A percentile compares a stretch with the other conserved stretches of the same genome.
Evolutionary conservation across 1,140 invertebrate species (phyloP).

Genomic region (Frieseomelitta varia): DNA sequence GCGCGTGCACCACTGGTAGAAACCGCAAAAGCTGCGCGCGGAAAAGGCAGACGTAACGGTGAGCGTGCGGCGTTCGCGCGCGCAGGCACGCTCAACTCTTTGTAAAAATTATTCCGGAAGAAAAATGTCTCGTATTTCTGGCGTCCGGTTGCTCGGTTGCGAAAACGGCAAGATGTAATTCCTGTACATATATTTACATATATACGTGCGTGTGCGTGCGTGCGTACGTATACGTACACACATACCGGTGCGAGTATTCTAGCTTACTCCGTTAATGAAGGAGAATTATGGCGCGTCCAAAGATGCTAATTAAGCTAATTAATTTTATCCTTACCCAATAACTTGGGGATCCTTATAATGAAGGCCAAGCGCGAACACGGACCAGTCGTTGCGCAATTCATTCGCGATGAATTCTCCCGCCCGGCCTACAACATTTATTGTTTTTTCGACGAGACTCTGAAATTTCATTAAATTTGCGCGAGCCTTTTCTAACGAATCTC

Average conservation of each 20-base stretch:
- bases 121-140: slow-evolving; percentile 64
- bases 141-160: slow-evolving; percentile 43
- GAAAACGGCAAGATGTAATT: slow-evolving; percentile 39
- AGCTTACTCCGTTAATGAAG: slow-evolving; percentile 64
- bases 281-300: slow-evolving; percentile 55
- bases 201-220: background rate
- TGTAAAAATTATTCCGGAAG: slow-evolving; percentile 62
- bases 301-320: slow-evolving; percentile 67
- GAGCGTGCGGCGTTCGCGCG: background rate
- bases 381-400: slow-evolving; percentile 17
- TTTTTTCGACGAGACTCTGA: background rate
- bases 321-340: slow-evolving; percentile 52
- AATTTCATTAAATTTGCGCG: background rate
- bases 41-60: slow-evolving; percentile 11
- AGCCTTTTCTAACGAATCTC: background rate
- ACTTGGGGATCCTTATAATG: slow-evolving; percentile 29
- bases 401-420: slow-evolving; percentile 2
- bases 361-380: slow-evolving; percentile 30
- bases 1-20: slow-evolving; percentile 14
- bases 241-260: slow-evolving; percentile 23
- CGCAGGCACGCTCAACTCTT: slow-evolving; percentile 28
- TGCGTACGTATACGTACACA: too few relatives aligned
- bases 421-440: background rate
- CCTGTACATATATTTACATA: slow-evolving; percentile 7
- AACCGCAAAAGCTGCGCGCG: slow-evolving; percentile 38